Evolutionary conservation across 2,888 invertebrate species (phyloP).

Genomic region (Machimus atricapillus): DNA sequence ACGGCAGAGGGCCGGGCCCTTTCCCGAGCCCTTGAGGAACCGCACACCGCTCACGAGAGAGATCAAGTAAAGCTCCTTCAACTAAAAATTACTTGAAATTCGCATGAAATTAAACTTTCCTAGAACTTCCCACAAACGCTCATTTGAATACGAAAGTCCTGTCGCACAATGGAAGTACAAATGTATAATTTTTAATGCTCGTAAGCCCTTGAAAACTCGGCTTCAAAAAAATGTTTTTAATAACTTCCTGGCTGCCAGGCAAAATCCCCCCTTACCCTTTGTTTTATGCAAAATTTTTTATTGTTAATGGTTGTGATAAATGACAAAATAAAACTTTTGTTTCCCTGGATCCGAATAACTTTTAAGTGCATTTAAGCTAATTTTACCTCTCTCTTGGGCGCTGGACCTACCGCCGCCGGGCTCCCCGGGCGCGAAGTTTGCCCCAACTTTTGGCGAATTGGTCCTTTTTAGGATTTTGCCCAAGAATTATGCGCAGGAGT

Average conservation of each 20-base stretch:
- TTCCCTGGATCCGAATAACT: neutral
- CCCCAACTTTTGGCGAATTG: neutral
- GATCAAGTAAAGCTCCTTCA: slow-evolving; percentile 34
- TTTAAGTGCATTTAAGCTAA: slow-evolving; percentile 22
- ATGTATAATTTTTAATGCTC: slow-evolving; percentile 27
- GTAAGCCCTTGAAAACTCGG: slow-evolving; percentile 26
- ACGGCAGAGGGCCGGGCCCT: neutral
- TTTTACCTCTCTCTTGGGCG: neutral
- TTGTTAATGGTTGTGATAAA: slow-evolving; percentile 36
- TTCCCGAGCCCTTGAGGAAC: neutral
- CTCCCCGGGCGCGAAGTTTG: neutral
- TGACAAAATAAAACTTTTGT: slow-evolving; percentile 23
- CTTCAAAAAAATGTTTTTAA: slow-evolving; percentile 9
- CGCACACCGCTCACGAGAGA: neutral
- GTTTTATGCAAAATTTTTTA: slow-evolving; percentile 18
- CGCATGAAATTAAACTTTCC: slow-evolving; percentile 33
- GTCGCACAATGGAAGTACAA: neutral
- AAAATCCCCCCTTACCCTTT: neutral
- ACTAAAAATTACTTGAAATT: slow-evolving; percentile 31
- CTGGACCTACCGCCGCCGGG: no score
- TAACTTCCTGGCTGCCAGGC: slow-evolving; percentile 15
- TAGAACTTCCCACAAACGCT: slow-evolving; percentile 31
- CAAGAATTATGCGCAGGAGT: neutral
- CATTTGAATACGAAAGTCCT: slow-evolving; percentile 24
- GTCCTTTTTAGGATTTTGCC: neutral